A percentile compares a stretch with the other conserved stretches of the same genome.
Evolutionary conservation across 2,113 vertebrate species (phyloP).

Genomic region (Recurvirostra avosetta): DNA sequence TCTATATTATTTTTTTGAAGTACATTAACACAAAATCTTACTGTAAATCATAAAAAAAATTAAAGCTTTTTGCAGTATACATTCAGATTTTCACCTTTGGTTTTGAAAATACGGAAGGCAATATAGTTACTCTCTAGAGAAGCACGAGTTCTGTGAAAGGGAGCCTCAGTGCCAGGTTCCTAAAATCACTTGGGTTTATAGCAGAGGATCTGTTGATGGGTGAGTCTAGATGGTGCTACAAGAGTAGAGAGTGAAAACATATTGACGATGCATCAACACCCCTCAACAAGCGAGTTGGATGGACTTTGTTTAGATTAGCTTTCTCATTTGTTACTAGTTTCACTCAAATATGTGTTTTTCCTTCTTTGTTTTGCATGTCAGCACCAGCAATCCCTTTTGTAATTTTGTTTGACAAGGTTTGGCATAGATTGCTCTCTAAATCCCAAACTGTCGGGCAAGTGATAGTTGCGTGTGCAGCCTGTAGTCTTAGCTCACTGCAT

Average conservation of each 20-base stretch:
- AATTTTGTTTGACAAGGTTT: background rate
- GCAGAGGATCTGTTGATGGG: background rate
- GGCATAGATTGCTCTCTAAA: fast-evolving
- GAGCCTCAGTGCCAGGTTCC: background rate
- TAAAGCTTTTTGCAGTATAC: background rate
- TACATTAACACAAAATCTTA: too few relatives aligned
- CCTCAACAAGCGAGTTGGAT: background rate
- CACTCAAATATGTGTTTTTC: background rate
- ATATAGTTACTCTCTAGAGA: background rate
- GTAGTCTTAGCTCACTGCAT: background rate
- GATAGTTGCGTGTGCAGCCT: background rate
- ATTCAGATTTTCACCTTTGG: background rate
- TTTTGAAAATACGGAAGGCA: background rate
- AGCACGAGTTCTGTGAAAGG: background rate
- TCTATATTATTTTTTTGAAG: background rate
- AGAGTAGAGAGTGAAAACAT: background rate
- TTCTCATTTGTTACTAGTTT: background rate
- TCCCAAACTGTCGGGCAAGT: background rate
- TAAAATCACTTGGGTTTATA: background rate
- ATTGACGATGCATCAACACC: background rate
- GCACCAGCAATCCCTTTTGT: background rate
- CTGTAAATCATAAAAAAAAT: background rate
- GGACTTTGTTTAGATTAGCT: background rate
- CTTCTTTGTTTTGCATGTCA: background rate
- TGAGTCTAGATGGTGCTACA: background rate